Percentiles rank a stretch among this genome's conserved stretches.
These are phyloP conservation scores for Lutjanus argentimaculatus DNA, from an alignment of 2,797 vertebrate species.

Conservation along the genomic window DNA sequence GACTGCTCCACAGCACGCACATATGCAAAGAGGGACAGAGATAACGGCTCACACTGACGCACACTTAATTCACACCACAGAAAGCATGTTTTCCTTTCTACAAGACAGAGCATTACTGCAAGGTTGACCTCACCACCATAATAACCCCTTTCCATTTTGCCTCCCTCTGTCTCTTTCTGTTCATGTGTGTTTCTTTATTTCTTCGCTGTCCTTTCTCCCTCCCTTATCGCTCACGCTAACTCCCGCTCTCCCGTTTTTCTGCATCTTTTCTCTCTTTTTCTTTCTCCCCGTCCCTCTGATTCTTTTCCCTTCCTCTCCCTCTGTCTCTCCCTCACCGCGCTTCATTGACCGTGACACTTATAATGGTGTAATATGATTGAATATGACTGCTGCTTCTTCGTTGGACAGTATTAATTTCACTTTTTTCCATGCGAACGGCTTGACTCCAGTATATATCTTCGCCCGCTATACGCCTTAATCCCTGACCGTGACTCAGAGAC, in stretches of 20 bases:
- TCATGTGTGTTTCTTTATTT: not conserved
- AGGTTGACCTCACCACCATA: constrained; percentile 75
- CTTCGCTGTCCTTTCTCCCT: not conserved
- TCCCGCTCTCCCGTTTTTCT: constrained; percentile 9
- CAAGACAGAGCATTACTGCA: constrained; percentile 59
- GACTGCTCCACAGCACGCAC: constrained; percentile 13
- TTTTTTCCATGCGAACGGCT: constrained; percentile 35
- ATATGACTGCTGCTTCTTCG: constrained; percentile 55
- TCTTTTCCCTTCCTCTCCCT: not conserved
- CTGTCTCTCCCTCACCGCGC: constrained; percentile 20
- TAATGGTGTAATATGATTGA: constrained; percentile 59
- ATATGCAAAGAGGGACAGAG: not conserved
- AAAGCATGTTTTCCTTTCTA: constrained; percentile 61
- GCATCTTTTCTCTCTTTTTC: constrained; percentile 3
- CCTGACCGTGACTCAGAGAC: constrained; percentile 44
- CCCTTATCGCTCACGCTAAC: constrained; percentile 5
- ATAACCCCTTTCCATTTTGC: constrained; percentile 44
- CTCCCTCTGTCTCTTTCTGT: constrained; percentile 36
- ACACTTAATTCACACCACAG: constrained; percentile 35
- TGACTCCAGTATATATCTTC: constrained; percentile 34
- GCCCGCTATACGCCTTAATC: constrained; percentile 22
- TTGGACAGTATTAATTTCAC: constrained; percentile 58
- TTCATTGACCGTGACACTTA: constrained; percentile 45
- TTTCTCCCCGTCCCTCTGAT: not conserved
- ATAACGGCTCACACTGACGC: not conserved